These are phyloP conservation scores for Agrilus planipennis DNA, from an alignment of 1,140 invertebrate species.

Conservation along the genomic window DNA sequence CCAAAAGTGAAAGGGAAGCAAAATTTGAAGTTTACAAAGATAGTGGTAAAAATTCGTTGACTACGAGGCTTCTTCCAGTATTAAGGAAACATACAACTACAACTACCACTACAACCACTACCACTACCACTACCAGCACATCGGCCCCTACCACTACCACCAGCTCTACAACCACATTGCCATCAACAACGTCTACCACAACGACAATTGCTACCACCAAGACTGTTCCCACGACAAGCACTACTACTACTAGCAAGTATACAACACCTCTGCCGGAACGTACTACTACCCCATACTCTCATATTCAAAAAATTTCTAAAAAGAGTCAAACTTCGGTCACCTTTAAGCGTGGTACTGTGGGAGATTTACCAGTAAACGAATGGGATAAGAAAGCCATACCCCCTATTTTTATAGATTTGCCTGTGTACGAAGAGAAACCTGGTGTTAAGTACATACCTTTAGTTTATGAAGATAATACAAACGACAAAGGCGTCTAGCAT, in stretches of 20 bases:
- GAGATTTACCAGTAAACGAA: too few species aligned
- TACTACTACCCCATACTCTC: slow-evolving; percentile 7
- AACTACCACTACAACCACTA: not conserved
- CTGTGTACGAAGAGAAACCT: too few species aligned
- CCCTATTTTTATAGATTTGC: too few species aligned
- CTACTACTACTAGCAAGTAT: too few species aligned
- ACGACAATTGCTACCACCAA: not conserved
- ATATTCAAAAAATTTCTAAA: too few species aligned
- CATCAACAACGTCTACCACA: not conserved
- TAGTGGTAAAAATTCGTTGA: not conserved
- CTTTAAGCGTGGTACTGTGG: too few species aligned
- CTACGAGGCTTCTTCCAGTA: slow-evolving; percentile 3
- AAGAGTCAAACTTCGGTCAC: too few species aligned
- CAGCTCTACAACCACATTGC: not conserved
- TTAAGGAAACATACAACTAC: slow-evolving; percentile 2
- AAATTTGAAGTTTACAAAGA: too few species aligned
- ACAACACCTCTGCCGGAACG: too few species aligned
- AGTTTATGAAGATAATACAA: not conserved
- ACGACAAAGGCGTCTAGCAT: too few species aligned
- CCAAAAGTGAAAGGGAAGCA: too few species aligned
- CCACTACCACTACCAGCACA: not conserved
- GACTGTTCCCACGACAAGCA: not conserved
- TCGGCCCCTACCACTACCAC: slow-evolving; percentile 1
- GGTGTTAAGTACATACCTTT: slow-evolving; percentile 5
- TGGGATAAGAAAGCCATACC: too few species aligned